These are phyloP conservation scores for Drosophila vallismaia DNA, from an alignment of 2,888 invertebrate species.

Conservation along the genomic window DNA sequence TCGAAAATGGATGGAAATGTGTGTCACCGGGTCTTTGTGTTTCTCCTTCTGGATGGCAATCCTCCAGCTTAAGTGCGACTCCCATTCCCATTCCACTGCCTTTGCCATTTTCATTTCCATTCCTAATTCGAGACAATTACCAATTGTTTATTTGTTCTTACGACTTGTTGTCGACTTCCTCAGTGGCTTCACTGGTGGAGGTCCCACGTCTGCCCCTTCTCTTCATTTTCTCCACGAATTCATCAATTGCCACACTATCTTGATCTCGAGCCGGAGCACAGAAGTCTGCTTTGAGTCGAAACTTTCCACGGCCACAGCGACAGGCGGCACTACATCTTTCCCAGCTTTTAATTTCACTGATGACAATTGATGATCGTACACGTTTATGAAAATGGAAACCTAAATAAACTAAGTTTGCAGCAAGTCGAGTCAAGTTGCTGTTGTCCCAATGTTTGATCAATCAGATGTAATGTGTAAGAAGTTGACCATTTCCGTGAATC, in stretches of 20 bases:
- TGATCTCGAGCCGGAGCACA: constrained; percentile 59
- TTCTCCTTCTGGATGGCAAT: constrained; percentile 12
- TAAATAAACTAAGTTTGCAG: constrained; percentile 44
- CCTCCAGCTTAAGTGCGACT: constrained; percentile 14
- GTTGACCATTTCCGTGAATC: not conserved
- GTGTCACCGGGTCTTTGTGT: constrained; percentile 66
- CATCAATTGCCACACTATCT: constrained; percentile 78
- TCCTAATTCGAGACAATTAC: constrained; percentile 63
- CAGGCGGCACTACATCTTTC: constrained; percentile 45
- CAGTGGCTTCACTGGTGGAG: constrained; percentile 19
- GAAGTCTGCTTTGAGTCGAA: constrained; percentile 25
- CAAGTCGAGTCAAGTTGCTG: not conserved
- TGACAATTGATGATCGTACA: constrained; percentile 69
- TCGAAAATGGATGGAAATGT: constrained; percentile 51
- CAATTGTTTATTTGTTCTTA: constrained; percentile 73
- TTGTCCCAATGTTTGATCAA: constrained; percentile 1
- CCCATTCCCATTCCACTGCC: constrained; percentile 8
- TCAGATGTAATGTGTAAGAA: constrained; percentile 1
- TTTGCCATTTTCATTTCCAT: constrained; percentile 33
- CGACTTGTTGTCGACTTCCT: constrained; percentile 48
- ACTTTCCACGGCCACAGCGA: constrained; percentile 51
- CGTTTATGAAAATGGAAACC: constrained; percentile 74
- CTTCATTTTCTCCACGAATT: constrained; percentile 58
- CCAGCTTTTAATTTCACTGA: constrained; percentile 61
- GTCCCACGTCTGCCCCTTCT: constrained; percentile 5